Base-by-base conservation (phyloP, 2,113 vertebrate genomes). In the Andinoacara biseriatus region DNA sequence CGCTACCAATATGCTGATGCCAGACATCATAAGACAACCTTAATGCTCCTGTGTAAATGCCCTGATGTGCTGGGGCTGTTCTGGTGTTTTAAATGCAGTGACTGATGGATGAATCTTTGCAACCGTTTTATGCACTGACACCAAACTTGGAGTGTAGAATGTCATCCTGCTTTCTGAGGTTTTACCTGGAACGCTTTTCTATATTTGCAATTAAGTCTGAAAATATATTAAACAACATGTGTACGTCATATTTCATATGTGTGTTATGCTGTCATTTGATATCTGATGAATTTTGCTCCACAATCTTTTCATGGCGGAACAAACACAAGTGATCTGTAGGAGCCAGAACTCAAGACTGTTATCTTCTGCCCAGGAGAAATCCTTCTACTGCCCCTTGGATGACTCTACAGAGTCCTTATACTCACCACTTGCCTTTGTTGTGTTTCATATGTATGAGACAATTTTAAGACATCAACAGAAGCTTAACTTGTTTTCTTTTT, bases 261-360 rank as follows among this genome's bases (percentile, higher is more conserved):
- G 63, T 67, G 38, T 84, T 89, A 33, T 87, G 74, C 84, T 85
- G 76, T 87, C 88, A 88, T 93, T 91, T 87, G 84, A 87, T 91
- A 93, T 82, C 89, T 78, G 87, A 82, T 86, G 82, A 86, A 89
- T 69, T 94, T 88, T 81, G 60, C 33, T 74, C 82, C 15, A 86
- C 93, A 94, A 94, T 94, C 91, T 85, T 87, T 83, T 83, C 76
- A 35, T 81, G 80, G 90, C 90, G 91, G 90, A 90, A 74, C 83
- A 92, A 91, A 91, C 90, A 80, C 81, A 84, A 59, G 63, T 86
- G 86, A 85, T 89, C 84, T 88, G 80, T 85, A 65, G 89, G 84
- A 90, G 79, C 87, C 63, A 80, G 77, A 92, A 91, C 81, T 86
- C 83, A 88, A 74, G 77, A 78, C 81, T 77, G 67, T 93, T 94